Percentiles rank a stretch among this genome's conserved stretches.
phyloP scores from a whole-genome alignment of 2,113 vertebrate species.

The Mellivora capensis region DNA sequence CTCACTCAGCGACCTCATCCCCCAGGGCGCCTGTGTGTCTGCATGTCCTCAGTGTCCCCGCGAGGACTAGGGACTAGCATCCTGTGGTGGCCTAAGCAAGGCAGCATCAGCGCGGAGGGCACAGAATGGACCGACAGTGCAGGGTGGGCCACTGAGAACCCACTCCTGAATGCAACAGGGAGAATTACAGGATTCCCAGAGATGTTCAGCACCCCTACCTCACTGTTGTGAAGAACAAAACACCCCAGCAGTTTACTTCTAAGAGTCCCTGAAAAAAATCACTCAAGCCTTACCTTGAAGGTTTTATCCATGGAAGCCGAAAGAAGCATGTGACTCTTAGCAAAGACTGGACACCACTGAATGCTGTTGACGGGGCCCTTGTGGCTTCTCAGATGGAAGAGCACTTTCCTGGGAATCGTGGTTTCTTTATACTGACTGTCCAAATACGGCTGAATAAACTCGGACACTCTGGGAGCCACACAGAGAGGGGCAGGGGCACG shows the following conservation, averaged over 20 bases:
- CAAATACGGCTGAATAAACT: slow-evolving; percentile 87
- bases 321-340: slow-evolving; percentile 91
- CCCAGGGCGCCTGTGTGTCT: not conserved
- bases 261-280: not conserved
- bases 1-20: not conserved
- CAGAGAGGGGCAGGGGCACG: not conserved
- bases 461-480: slow-evolving; percentile 80
- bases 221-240: fast-evolving
- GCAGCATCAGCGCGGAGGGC: not conserved
- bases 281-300: slow-evolving; percentile 87
- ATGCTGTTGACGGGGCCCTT: slow-evolving; percentile 89
- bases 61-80: not conserved
- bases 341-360: slow-evolving; percentile 91
- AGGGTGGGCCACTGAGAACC: not conserved
- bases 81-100: not conserved
- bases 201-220: fast-evolving
- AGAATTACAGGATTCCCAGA: not conserved
- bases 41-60: fast-evolving
- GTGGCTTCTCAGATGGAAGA: slow-evolving; percentile 86
- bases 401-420: slow-evolving; percentile 84
- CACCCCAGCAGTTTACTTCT: not conserved
- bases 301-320: slow-evolving; percentile 96
- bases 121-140: fast-evolving
- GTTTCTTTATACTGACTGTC: slow-evolving; percentile 76
- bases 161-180: not conserved